Evolutionary conservation across 2,888 invertebrate species (phyloP), one percentile per base, ranked within the genome.

Genomic region (Xylota segnis): DNA sequence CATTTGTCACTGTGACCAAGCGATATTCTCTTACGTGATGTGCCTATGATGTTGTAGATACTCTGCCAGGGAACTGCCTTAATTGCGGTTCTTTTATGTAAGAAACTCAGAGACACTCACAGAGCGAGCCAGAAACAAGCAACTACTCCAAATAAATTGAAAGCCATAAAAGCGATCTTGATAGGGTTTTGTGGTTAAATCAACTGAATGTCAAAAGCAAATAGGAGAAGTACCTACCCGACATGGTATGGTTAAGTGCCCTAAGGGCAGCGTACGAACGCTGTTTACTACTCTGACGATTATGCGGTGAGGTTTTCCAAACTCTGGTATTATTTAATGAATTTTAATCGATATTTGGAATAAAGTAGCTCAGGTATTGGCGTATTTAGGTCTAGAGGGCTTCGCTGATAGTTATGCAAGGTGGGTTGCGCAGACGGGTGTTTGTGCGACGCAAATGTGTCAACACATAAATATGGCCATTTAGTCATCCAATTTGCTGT

Each of bases 61-160:
- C 34, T 16, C 32, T 27, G n/a, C n/a, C 45, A 29, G 63, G 59
- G n/a, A 52, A 50, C 54, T 59, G 27, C 58, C 37, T 68, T 52
- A 43, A 45, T 74, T 74, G 68, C 74, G 79, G 79, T 70, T 79
- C 74, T 84, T 84, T 79, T 84, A 79, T 74, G 63, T 79, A 83
- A 83, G 59, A 76, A 52, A 70, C n/a, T n/a, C n/a, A n/a, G n/a
- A n/a, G n/a, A 47, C 9, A 10, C 56, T 18, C 14, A 45, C 32
- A 14, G 18, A 58, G 23, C 40, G 23, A 23, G 23, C 23, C 2
- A 23, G 1, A 59, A 9, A 45, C 5, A 7, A 56, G 37, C 14
- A 59, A n/a, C 7, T 68, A 59, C 76, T 59, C 59, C 4, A 65
- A 47, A 40, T 68, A 50, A 59, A 40, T 47, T 45, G 27, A 63